Percentiles rank a stretch among this genome's conserved stretches.
These are phyloP conservation scores for Coreoperca whiteheadi DNA, from an alignment of 2,113 vertebrate species.

Conservation along the genomic window DNA sequence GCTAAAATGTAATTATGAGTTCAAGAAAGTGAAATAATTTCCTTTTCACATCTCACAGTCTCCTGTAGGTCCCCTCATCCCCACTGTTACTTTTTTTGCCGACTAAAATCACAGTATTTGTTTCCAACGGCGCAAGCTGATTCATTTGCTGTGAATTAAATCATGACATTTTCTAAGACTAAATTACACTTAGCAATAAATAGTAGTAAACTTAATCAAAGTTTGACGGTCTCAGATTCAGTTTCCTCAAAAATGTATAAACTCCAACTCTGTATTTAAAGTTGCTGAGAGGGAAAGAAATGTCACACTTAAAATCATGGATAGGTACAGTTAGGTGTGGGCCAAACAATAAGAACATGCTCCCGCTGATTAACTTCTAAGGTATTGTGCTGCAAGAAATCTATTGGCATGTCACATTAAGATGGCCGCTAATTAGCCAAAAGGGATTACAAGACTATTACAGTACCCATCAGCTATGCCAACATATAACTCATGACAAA, in stretches of 20 bases:
- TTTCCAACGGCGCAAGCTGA: conserved; percentile 13
- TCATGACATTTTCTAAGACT: neutral
- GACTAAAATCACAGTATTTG: neutral
- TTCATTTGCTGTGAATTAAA: neutral
- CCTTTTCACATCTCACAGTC: neutral
- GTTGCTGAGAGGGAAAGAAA: neutral
- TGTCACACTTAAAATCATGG: conserved; percentile 1
- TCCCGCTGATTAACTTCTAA: conserved; percentile 46
- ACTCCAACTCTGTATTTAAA: neutral
- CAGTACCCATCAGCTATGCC: conserved; percentile 51
- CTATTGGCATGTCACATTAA: conserved; percentile 41
- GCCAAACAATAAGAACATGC: conserved; percentile 35
- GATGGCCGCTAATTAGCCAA: conserved; percentile 64
- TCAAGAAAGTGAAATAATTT: neutral
- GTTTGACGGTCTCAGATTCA: neutral
- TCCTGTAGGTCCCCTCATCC: neutral
- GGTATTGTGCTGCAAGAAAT: conserved; percentile 40
- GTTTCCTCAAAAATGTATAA: neutral
- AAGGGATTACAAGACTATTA: conserved; percentile 67
- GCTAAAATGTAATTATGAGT: neutral
- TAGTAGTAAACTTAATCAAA: neutral
- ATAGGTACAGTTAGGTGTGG: neutral
- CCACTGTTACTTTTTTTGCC: neutral
- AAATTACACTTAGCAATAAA: neutral
- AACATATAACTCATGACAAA: conserved; percentile 66